phyloP scores from a whole-genome alignment of 2,113 vertebrate species.

The Heterotilapia buettikoferi region DNA sequence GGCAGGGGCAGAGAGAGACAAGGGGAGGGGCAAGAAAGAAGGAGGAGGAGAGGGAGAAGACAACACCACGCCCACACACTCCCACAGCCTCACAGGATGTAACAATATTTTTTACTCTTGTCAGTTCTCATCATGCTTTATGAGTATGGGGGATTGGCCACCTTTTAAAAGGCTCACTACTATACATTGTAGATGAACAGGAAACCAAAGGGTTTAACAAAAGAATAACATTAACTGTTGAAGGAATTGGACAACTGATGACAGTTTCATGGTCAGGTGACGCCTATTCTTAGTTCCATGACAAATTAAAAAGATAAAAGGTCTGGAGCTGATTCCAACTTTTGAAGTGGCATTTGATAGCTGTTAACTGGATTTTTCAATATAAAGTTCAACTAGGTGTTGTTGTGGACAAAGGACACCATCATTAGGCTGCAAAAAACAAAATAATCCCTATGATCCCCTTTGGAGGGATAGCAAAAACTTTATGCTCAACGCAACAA shows the following conservation, averaged over 20 bases:
- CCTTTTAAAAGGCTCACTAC: neutral
- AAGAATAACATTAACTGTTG: neutral
- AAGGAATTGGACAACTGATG: neutral
- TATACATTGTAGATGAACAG: neutral
- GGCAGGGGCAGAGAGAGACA: too few species aligned
- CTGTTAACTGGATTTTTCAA: neutral
- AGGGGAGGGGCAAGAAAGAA: too few species aligned
- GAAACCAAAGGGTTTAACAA: neutral
- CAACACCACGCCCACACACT: too few species aligned
- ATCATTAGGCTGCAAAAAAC: neutral
- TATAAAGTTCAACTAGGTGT: neutral
- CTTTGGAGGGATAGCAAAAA: neutral
- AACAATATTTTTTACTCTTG: neutral
- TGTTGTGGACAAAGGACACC: neutral
- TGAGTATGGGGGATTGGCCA: neutral
- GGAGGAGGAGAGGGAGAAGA: too few species aligned
- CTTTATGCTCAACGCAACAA: neutral
- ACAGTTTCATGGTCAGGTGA: neutral
- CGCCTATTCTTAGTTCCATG: neutral
- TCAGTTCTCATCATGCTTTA: neutral
- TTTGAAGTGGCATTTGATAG: neutral
- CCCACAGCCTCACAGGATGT: too few species aligned
- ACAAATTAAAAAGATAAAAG: neutral
- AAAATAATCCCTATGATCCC: neutral
- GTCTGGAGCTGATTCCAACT: neutral